Evolutionary conservation across 1,140 invertebrate genomes (phyloP).

Genomic region (Melipona quadrifasciata): DNA sequence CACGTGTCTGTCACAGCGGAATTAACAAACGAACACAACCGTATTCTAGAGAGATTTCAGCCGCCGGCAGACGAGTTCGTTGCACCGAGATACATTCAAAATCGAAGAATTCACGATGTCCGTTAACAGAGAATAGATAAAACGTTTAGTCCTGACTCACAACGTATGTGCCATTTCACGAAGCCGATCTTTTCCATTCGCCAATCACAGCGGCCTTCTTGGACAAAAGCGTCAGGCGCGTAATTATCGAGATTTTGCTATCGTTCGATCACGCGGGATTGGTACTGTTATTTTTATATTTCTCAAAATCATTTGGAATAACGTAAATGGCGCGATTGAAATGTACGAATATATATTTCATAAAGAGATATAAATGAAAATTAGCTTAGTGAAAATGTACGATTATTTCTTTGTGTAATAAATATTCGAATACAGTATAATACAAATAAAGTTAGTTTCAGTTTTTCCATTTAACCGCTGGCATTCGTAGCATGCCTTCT

Average conservation of each 20-base stretch:
- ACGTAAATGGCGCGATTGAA: not conserved
- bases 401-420: not conserved
- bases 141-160: slow-evolving; percentile 25
- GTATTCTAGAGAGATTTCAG: slow-evolving; percentile 22
- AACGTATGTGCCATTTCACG: not conserved
- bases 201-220: slow-evolving; percentile 22
- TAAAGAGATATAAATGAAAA: not conserved
- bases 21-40: slow-evolving; percentile 40
- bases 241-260: not conserved
- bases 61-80: slow-evolving; percentile 26
- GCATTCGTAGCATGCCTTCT: slow-evolving; percentile 77
- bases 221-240: slow-evolving; percentile 15
- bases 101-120: slow-evolving; percentile 33
- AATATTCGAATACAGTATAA: slow-evolving; percentile 29
- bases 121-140: slow-evolving; percentile 30
- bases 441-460: slow-evolving; percentile 36
- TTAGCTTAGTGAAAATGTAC: not conserved
- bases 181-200: not conserved
- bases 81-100: slow-evolving; percentile 39
- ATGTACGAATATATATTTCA: too few relatives aligned
- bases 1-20: not conserved
- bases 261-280: not conserved
- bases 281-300: not conserved
- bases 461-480: slow-evolving; percentile 76
- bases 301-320: not conserved